A percentile compares a stretch with the other conserved stretches of the same genome.
Evolutionary conservation across 1,140 invertebrate genomes (phyloP).

Genomic region (Aphelenchoides besseyi): DNA sequence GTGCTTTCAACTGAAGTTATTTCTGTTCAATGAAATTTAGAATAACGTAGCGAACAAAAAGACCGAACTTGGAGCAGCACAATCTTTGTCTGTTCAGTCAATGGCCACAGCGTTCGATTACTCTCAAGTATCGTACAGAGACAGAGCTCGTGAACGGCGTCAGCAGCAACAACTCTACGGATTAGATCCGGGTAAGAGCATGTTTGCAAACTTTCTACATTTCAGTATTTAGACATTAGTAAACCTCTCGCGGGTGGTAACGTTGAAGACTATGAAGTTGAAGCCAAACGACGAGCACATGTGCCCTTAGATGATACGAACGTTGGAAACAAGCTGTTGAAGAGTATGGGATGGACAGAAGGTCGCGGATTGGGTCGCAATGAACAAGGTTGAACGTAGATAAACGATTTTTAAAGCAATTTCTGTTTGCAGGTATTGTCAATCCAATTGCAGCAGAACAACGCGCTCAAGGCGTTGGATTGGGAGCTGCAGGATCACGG

Average conservation of each 20-base stretch:
- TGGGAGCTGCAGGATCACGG: constrained; percentile 51
- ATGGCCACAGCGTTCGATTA: neutral
- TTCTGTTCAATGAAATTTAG: constrained; percentile 21
- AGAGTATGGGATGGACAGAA: constrained; percentile 98
- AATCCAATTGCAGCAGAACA: constrained; percentile 56
- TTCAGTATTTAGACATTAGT: neutral
- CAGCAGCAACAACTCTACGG: constrained; percentile 95
- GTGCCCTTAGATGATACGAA: constrained; percentile 50
- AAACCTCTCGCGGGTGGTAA: neutral
- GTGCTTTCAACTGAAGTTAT: constrained; percentile 44
- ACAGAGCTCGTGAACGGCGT: constrained; percentile 89
- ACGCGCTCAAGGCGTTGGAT: constrained; percentile 56
- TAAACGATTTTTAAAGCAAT: constrained; percentile 22
- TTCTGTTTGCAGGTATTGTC: constrained; percentile 48
- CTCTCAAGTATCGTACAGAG: constrained; percentile 72
- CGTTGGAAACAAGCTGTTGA: constrained; percentile 84
- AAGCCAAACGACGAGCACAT: constrained; percentile 30
- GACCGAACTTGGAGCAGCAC: constrained; percentile 26
- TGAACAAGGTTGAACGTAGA: constrained; percentile 73
- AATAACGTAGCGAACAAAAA: constrained; percentile 40
- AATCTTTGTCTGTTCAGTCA: no score
- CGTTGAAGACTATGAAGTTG: constrained; percentile 1
- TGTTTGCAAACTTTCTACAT: neutral
- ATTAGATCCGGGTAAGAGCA: constrained; percentile 40
- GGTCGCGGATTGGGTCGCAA: constrained; percentile 87